Percentiles rank a stretch among this genome's conserved stretches.
Conservation (phyloP, 2,888 invertebrate species). For the Sthenelais limicola region DNA sequence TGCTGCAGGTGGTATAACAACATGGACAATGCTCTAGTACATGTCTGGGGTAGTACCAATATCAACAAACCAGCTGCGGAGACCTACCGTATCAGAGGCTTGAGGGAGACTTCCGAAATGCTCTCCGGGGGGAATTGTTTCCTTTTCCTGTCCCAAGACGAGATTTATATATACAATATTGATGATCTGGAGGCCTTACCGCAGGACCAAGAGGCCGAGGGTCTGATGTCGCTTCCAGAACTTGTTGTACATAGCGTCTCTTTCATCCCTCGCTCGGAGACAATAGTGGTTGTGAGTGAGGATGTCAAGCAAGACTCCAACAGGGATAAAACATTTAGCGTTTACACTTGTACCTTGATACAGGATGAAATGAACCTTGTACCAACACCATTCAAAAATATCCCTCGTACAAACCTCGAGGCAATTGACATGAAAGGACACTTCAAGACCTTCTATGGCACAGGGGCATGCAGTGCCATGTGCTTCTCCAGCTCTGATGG, state of each 20-base stretch:
- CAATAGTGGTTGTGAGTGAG: slow-evolving; percentile 25
- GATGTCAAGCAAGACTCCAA: slow-evolving; percentile 7
- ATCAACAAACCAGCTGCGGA: not conserved
- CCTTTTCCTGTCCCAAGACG: slow-evolving; percentile 40
- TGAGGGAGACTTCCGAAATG: slow-evolving; percentile 30
- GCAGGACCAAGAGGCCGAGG: not conserved
- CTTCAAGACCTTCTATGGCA: slow-evolving; percentile 36
- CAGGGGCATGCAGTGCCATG: slow-evolving; percentile 28
- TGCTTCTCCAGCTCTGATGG: slow-evolving; percentile 45
- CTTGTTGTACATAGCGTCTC: slow-evolving; percentile 35
- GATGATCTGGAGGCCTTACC: slow-evolving; percentile 32
- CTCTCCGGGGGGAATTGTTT: slow-evolving; percentile 9
- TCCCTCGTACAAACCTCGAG: not conserved
- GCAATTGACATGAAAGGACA: not conserved
- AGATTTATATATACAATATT: slow-evolving; percentile 39
- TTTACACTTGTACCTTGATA: slow-evolving; percentile 16
- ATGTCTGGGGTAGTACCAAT: slow-evolving; percentile 19
- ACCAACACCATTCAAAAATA: slow-evolving; percentile 36
- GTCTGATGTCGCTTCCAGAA: slow-evolving; percentile 30
- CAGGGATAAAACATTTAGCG: slow-evolving; percentile 4
- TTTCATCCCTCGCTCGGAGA: slow-evolving; percentile 47
- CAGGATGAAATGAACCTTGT: slow-evolving; percentile 19
- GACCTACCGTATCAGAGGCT: slow-evolving; percentile 33
- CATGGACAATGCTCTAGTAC: slow-evolving; percentile 28
- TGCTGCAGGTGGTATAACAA: slow-evolving; percentile 33